Conservation (phyloP, 2,888 invertebrate genomes). For the Drosophila prostipennis region DNA sequence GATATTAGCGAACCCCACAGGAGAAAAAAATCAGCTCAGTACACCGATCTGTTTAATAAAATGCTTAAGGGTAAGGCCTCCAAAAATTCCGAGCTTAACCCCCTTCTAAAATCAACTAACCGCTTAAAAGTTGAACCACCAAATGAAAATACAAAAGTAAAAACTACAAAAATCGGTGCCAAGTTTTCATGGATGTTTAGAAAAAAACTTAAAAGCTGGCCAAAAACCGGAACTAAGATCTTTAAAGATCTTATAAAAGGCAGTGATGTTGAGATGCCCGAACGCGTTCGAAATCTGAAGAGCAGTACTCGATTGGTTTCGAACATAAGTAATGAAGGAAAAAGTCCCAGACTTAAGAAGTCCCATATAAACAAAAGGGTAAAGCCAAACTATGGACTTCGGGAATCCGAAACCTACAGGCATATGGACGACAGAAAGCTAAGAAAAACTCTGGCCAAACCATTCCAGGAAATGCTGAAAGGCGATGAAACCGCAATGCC, state of each 20-base stretch:
- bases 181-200: constrained; percentile 13
- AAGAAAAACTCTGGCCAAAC: not conserved
- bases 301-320: not conserved
- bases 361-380: not conserved
- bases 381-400: not conserved
- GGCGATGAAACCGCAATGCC: not conserved
- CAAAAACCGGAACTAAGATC: not conserved
- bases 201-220: not conserved
- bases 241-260: constrained; percentile 1
- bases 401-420: not conserved
- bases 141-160: too few relatives aligned
- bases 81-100: not conserved
- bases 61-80: not conserved
- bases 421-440: too few relatives aligned
- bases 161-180: not conserved
- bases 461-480: constrained; percentile 5
- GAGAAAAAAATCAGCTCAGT: not conserved
- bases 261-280: not conserved
- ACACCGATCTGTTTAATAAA: not conserved
- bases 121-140: not conserved
- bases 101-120: not conserved
- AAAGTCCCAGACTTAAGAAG: not conserved
- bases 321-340: too few relatives aligned
- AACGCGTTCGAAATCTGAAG: not conserved
- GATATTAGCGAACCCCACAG: not conserved